A percentile compares a stretch with the other conserved stretches of the same genome.
These are phyloP conservation scores for Peromyscus eremicus DNA, from an alignment of 2,797 vertebrate species.

Conservation along the genomic window DNA sequence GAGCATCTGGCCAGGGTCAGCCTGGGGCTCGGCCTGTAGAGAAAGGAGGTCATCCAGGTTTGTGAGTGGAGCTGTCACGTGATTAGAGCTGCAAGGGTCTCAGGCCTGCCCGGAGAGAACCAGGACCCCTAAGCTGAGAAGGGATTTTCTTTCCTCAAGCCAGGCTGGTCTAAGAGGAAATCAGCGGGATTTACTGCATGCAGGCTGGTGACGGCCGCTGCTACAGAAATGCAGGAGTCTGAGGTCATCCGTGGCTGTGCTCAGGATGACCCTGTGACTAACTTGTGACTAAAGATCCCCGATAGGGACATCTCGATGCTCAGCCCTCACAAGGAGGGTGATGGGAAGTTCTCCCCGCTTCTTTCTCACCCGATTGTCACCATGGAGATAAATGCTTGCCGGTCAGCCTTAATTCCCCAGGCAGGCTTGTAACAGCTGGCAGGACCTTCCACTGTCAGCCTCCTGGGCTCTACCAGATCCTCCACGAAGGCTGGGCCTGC, in stretches of 20 bases:
- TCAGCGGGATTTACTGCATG: not conserved
- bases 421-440: not conserved
- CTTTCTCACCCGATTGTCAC: not conserved
- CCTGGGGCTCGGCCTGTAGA: not conserved
- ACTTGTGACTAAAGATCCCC: not conserved
- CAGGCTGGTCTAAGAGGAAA: conserved; percentile 26
- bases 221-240: not conserved
- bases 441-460: not conserved
- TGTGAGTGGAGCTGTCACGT: not conserved
- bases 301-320: not conserved
- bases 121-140: not conserved
- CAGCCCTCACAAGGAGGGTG: not conserved
- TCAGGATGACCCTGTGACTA: not conserved
- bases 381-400: not conserved
- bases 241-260: not conserved
- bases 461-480: not conserved
- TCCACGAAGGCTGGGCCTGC: not conserved
- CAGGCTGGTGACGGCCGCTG: not conserved
- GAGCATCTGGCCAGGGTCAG: not conserved
- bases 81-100: not conserved
- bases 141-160: not conserved
- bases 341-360: conserved; percentile 1
- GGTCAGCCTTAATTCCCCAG: conserved; percentile 17
- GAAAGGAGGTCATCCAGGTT: not conserved
- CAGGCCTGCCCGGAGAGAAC: not conserved